phyloP scores from a whole-genome alignment of 2,113 vertebrate species.

The Conger conger region DNA sequence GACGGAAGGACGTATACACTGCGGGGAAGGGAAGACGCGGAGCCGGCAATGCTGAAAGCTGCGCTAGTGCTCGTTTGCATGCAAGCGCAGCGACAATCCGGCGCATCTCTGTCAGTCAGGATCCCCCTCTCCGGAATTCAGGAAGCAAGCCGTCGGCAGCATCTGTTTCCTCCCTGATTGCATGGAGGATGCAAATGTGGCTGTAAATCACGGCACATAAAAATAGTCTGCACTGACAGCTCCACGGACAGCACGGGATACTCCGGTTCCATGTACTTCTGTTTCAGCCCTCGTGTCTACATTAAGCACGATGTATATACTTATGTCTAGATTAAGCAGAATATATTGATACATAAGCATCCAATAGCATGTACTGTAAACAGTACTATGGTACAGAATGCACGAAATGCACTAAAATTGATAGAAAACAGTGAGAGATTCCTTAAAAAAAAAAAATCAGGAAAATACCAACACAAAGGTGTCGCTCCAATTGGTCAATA shows the following conservation, averaged over 20 bases:
- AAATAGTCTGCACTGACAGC: constrained; percentile 76
- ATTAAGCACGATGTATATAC: too few species aligned
- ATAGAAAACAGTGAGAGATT: too few species aligned
- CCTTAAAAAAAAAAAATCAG: too few species aligned
- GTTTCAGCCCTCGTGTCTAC: neutral
- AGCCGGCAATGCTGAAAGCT: constrained; percentile 80
- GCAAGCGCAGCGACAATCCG: constrained; percentile 83
- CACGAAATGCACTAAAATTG: too few species aligned
- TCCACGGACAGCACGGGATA: neutral
- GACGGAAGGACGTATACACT: constrained; percentile 83
- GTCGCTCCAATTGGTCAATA: too few species aligned
- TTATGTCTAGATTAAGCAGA: too few species aligned
- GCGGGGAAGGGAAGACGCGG: constrained; percentile 87
- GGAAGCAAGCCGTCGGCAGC: constrained; percentile 84
- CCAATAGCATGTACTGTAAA: too few species aligned
- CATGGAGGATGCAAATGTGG: constrained; percentile 79
- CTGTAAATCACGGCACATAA: constrained; percentile 84
- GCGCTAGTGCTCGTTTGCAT: constrained; percentile 78
- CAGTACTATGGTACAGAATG: too few species aligned
- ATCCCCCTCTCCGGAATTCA: constrained; percentile 82
- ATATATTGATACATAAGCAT: too few species aligned
- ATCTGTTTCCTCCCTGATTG: constrained; percentile 97
- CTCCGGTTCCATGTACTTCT: neutral
- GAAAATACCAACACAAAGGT: too few species aligned
- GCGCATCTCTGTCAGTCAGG: constrained; percentile 75